Base-by-base conservation (phyloP, 1,140 invertebrate species). In the Penaeus chinensis region DNA sequence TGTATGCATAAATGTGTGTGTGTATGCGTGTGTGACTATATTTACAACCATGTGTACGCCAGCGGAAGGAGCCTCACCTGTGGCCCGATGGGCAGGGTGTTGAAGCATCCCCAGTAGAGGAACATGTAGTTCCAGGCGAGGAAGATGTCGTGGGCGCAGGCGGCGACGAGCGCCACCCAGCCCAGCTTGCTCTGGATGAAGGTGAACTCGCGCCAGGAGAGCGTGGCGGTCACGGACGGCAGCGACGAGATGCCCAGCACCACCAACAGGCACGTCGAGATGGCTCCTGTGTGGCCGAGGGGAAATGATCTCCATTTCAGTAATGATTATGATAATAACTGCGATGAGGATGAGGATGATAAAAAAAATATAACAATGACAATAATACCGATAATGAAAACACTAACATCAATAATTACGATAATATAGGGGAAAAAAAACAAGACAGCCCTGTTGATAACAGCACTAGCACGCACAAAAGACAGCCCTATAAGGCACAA, bases 121-220 rank as follows among this genome's bases (percentile, higher is more conserved):
- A 90, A 90, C 90, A 90, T 90, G 69, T 84, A 90, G 66, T 90
- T 83, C 90, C 90, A 90, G 27, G 87, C 90, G 22, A 90, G 78
- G 88, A 90, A 90, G 32, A 90, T 88, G 63, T 89, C 90, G 61
- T 90, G 90, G 27, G 79, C 27, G 61, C 85, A 74, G 22, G 90
- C 90, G 5, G 87, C 47, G 61, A 91, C 85, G 32, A 91, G 78
- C 3, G 87, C 88, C 32, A 89, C 89, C 90, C 90, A 91, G n/a
- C 91, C 91, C 61, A 91, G 89, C 27, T 89, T 89, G 65, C 90
- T 90, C 84, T 91, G 91, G 47, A 91, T 89, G 89, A 90, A 91
- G 69, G 89, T 90, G 77, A 91, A 91, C 76, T 91, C 91, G 77
- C 89, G 66, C 91, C 91, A 91, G 54, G 90, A 90, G 37, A 91